These are phyloP conservation scores for Ophion obscuratus DNA, from an alignment of 2,888 invertebrate genomes.

Conservation along the genomic window DNA sequence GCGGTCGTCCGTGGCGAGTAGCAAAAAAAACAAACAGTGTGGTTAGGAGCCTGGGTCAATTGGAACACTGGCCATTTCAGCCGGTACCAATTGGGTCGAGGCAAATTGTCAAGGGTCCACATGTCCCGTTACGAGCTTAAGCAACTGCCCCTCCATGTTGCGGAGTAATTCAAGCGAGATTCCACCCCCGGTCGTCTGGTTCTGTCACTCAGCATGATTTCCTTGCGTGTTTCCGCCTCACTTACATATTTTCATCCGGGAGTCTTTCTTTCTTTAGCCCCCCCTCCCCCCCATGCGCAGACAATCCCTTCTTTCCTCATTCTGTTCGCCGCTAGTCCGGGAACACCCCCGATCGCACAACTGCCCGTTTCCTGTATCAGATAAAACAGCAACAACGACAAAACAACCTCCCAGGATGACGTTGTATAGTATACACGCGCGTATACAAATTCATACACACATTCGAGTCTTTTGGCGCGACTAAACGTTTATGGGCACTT, in stretches of 20 bases:
- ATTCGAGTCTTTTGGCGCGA: constrained; percentile 69
- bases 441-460: constrained; percentile 34
- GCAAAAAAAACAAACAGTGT: too few relatives aligned
- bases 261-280: not conserved
- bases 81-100: too few relatives aligned
- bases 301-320: not conserved
- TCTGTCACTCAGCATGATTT: not conserved
- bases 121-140: too few relatives aligned
- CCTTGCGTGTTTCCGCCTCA: constrained; percentile 19
- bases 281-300: not conserved
- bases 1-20: not conserved
- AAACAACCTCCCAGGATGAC: too few relatives aligned
- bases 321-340: too few relatives aligned
- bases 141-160: not conserved
- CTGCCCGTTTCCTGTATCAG: not conserved
- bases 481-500: constrained; percentile 83
- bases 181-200: not conserved
- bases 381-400: too few relatives aligned
- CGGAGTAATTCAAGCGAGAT: not conserved
- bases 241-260: constrained; percentile 8
- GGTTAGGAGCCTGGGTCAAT: too few relatives aligned
- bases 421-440: too few relatives aligned
- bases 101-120: too few relatives aligned
- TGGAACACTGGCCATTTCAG: too few relatives aligned
- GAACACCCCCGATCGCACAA: too few relatives aligned